Base-by-base conservation (phyloP, 1,140 invertebrate genomes). In the Pomacea maculata region DNA sequence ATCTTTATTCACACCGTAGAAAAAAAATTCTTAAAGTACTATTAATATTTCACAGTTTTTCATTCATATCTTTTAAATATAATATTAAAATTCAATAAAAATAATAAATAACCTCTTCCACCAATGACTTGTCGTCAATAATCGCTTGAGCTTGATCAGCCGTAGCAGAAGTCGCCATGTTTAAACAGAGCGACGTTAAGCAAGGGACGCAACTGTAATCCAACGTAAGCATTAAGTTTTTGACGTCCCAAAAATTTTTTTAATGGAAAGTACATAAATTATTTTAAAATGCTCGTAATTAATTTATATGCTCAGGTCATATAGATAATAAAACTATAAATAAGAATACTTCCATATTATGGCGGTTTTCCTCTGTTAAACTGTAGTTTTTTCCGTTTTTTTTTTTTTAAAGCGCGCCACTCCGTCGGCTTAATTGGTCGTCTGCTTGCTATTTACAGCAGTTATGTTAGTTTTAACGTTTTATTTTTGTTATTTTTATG, bases 91-190 rank as follows among this genome's bases (percentile, higher is more conserved):
- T 61, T 75, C 25, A 73, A 6, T 12, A 55, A 71, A 34, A 34
- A 11, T 73, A 79, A 34, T 75, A 83, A 79, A 34, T 75, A 83
- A 88, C 87, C 82, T 88, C 87, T 81, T 87, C 86, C 8, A 80
- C 86, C 29, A 88, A 79, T 25, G 86, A 80, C 72, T 85, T 82
- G 77, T 88, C 87, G 55, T 86, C 85, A 45, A 88, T 82, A 64
- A 88, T 85, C 78, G 85, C 78, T 25, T 86, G 74, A 7, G 87
- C 87, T 75, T 85, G 76, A 63, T 86, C 79, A 73, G 81, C 84
- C 80, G 85, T 86, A 82, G 85, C 82, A 14, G 78, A 52, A n/a
- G 85, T 75, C 79, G 86, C 86, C 87, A 88, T 88, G 80, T 86
- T 82, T 82, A 87, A 88, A 84, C 85, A 87, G 67, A 70, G 12